These are phyloP conservation scores for Pseudorectes ferrugineus DNA, from an alignment of 2,113 vertebrate genomes.

Conservation along the genomic window DNA sequence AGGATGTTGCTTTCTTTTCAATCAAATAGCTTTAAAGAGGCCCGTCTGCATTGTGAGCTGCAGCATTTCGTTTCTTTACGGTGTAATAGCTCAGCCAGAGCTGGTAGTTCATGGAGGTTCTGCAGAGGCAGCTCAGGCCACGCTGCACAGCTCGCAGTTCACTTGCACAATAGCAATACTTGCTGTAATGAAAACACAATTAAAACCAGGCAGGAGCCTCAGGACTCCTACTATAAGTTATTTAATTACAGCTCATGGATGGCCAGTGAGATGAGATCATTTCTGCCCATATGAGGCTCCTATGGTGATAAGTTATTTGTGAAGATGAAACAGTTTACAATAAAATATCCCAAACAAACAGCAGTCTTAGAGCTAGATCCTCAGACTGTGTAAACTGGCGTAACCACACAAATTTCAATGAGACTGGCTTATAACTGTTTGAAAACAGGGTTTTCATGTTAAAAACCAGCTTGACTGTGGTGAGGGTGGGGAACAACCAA, in stretches of 20 bases:
- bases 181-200: conserved; percentile 22
- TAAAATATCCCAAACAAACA: neutral
- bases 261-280: neutral
- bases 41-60: neutral
- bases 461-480: neutral
- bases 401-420: neutral
- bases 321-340: neutral
- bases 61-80: neutral
- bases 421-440: neutral
- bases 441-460: neutral
- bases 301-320: neutral
- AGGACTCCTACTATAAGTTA: conserved; percentile 5
- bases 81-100: neutral
- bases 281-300: neutral
- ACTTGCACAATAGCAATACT: neutral
- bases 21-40: neutral
- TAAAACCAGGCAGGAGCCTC: conserved; percentile 1
- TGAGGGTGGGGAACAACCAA: neutral
- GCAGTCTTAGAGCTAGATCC: neutral
- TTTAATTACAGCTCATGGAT: conserved; percentile 8
- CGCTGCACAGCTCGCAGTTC: neutral
- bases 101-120: neutral
- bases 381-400: neutral
- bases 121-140: neutral
- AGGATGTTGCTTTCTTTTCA: neutral